phyloP scores from a whole-genome alignment of 30 jellyfish, hydroid and myxozoan species.

The Rhopilema esculentum region DNA sequence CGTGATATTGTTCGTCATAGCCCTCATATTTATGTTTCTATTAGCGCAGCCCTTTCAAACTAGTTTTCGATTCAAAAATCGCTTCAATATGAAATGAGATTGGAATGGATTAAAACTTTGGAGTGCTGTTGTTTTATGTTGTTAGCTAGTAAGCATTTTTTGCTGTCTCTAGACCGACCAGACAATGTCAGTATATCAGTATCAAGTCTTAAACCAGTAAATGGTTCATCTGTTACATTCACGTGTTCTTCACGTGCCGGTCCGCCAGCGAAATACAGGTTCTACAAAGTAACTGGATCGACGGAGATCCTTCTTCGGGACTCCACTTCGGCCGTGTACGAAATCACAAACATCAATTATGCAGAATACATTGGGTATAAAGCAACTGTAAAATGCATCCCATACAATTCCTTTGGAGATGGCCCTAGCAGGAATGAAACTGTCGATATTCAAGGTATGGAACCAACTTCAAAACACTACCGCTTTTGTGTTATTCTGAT shows the following conservation, averaged over 20 bases:
- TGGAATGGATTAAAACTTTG: no score
- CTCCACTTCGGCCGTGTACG: background rate
- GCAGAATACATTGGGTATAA: background rate
- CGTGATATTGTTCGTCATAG: no score
- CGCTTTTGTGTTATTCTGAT: no score
- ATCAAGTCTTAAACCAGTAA: constrained; percentile 16
- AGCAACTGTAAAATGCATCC: constrained; percentile 19
- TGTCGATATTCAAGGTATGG: constrained; percentile 40
- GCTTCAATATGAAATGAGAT: no score
- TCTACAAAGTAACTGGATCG: background rate
- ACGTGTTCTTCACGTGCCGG: constrained; percentile 31
- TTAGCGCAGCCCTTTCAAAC: no score
- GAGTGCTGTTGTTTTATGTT: no score
- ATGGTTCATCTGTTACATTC: constrained; percentile 35
- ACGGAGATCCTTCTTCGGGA: background rate
- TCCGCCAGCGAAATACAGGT: constrained; percentile 38
- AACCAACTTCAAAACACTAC: background rate
- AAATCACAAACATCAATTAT: constrained; percentile 13
- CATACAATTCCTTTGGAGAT: constrained; percentile 13
- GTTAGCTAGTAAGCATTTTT: no score
- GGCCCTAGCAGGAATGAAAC: constrained; percentile 1
- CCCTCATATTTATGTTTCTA: no score
- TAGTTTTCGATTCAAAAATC: no score
- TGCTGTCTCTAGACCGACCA: constrained; percentile 24
- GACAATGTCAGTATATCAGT: constrained; percentile 9